Percentiles rank a stretch among this genome's conserved stretches.
Conservation (phyloP, 2,888 invertebrate genomes). For the Podotricha telesiphe region DNA sequence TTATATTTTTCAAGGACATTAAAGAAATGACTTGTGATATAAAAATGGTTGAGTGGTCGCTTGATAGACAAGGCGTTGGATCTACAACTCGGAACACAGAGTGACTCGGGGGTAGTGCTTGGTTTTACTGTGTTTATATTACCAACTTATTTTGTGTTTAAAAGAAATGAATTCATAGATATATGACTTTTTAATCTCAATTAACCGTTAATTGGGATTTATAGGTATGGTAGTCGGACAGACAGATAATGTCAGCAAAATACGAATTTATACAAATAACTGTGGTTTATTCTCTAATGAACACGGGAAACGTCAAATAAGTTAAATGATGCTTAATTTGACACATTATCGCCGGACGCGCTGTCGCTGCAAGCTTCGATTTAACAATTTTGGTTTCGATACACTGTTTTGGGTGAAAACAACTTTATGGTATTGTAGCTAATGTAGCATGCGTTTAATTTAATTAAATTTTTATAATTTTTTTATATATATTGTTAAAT, state of each 20-base stretch:
- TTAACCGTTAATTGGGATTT: neutral
- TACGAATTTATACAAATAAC: conserved; percentile 2
- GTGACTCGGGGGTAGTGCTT: no score
- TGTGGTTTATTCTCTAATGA: conserved; percentile 1
- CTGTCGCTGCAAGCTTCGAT: conserved; percentile 5
- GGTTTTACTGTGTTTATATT: no score
- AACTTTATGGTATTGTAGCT: neutral
- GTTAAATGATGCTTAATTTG: conserved; percentile 12
- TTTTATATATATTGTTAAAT: no score
- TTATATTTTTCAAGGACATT: no score
- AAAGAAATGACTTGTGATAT: no score
- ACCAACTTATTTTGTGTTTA: no score
- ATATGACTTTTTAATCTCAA: neutral
- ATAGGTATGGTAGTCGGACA: neutral
- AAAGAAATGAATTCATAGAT: no score
- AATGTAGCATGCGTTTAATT: no score
- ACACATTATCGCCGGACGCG: conserved; percentile 1
- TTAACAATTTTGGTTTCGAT: neutral
- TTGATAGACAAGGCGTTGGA: no score
- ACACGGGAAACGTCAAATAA: conserved; percentile 7
- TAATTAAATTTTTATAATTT: no score
- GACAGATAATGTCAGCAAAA: neutral
- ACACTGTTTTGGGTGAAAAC: neutral
- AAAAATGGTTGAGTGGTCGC: no score
- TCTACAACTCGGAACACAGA: no score